Evolutionary conservation across 1,140 invertebrate species (phyloP), one percentile per base, ranked within the genome.

Genomic region (Dinothrombium tinctorium): DNA sequence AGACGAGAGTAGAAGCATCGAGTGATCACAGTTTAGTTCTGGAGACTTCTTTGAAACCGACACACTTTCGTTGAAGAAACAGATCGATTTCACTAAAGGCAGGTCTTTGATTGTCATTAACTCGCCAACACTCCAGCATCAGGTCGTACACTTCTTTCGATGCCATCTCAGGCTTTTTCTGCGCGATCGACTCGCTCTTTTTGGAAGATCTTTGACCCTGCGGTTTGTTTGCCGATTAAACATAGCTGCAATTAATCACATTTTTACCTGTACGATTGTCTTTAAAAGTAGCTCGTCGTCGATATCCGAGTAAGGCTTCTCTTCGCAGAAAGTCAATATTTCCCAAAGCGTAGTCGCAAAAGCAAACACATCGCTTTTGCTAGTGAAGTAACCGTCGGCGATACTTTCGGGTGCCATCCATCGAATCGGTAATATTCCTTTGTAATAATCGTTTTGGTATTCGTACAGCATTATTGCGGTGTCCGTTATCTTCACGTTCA

Each of bases 351-450:
- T 58, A 33, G 92, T 74, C 29, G 84, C 86, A 60, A 81, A 90
- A 12, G 81, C 81, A 84, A 84, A 92, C 21, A 96, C 84, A 61
- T 98, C 92, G 51, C 80, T 87, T 60, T 92, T 79, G 14, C 78
- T 77, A 3, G 89, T 94, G 55, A 94, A 96, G 19, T 90, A 69
- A 52, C 86, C 71, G 47, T 86, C 77, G 53, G 87, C 90, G 5
- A 98, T 60, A 0, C 89, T 84, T 59, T 98, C 92, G 0, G 89
- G 87, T 0, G 92, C 87, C 92, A 98, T 98, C 92, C 92, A 98
- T 62, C 95, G 94, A 3, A 98, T 81, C 3, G 89, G 89, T 42
- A 95, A 58, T 87, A 89, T 86, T 49, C 89, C 86, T 42, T 86
- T 86, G 17, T 74, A 78, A 4, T n/a, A n/a, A n/a, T n/a, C n/a